These are phyloP conservation scores for Griposia aprilina DNA, from an alignment of 2,888 invertebrate genomes.

Conservation along the genomic window DNA sequence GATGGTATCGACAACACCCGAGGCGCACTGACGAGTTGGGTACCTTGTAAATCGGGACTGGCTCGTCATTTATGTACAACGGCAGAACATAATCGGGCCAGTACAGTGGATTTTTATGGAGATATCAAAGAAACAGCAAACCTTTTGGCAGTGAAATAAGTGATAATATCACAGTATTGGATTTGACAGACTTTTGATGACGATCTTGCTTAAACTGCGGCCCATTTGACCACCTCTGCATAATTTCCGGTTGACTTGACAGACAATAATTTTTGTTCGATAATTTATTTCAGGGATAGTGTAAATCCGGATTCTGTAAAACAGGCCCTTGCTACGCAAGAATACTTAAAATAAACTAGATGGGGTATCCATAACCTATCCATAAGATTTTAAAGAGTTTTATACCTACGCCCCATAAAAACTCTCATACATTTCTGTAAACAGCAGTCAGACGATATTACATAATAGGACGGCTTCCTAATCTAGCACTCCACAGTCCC, in stretches of 20 bases:
- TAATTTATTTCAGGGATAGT: background rate
- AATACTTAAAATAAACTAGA: background rate
- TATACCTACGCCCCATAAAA: slow-evolving; percentile 5
- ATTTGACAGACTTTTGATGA: background rate
- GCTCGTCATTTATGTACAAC: slow-evolving; percentile 29
- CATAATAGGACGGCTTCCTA: slow-evolving; percentile 45
- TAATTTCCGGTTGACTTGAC: background rate
- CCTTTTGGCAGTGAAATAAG: background rate
- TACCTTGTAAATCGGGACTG: slow-evolving; percentile 44
- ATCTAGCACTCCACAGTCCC: slow-evolving; percentile 43
- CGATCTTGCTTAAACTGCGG: background rate
- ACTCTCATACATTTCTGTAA: background rate
- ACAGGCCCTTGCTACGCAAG: background rate
- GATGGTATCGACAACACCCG: slow-evolving; percentile 57
- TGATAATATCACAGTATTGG: background rate
- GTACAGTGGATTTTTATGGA: background rate
- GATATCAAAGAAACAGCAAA: background rate
- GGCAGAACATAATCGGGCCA: slow-evolving; percentile 8
- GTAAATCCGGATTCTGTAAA: no score
- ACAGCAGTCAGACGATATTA: slow-evolving; percentile 20
- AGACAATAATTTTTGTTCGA: background rate
- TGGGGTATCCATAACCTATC: background rate
- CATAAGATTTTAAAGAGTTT: background rate
- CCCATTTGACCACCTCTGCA: background rate
- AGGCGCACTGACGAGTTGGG: slow-evolving; percentile 48